Evolutionary conservation across 2,888 invertebrate genomes (phyloP), one percentile per base, ranked within the genome.

Genomic region (Drosophila tanythrix): DNA sequence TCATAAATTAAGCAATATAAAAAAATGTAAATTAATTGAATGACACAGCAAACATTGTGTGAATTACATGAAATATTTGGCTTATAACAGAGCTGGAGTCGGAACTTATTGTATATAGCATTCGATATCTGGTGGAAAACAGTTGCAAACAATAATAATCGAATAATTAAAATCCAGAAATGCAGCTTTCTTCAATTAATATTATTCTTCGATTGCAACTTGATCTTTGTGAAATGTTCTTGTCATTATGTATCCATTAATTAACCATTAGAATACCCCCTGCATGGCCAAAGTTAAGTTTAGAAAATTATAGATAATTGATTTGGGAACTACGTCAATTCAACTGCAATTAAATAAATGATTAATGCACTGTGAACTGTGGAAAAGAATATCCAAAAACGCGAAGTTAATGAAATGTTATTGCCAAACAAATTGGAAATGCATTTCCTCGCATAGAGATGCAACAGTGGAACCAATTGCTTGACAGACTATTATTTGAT

Each of bases 401-500:
- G 43, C 29, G 10, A 27, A 46, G 38, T 55, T 33, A 38, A 52
- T 36, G 18, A 18, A 18, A 43, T 52, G 51, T n/a, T 66, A n/a
- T 61, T 60, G 18, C 64, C 61, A 27, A 27, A 51, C 48, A 46
- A 35, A 31, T 43, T 35, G 25, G 52, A 65, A 65, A 55, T 66
- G 57, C 57, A 67, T 51, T 57, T 67, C 15, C 57, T 51, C 50
- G 1, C 10, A 40, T 3, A 40, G 2, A 48, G 21, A 35, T 46
- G 46, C 31, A 38, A 46, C 46, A 36, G 31, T 21, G 21, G 10
- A 36, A 51, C 35, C 35, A n/a, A 40, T 50, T 61, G 25, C 33
- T 46, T 13, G n/a, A 50, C 7, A 13, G n/a, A 4, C 18, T 38
- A 15, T 27, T 33, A 18, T 11, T 40, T 13, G 33, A 48, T 48